Base-by-base conservation (phyloP, 2,888 invertebrate species). In the Lycaena phlaeas region DNA sequence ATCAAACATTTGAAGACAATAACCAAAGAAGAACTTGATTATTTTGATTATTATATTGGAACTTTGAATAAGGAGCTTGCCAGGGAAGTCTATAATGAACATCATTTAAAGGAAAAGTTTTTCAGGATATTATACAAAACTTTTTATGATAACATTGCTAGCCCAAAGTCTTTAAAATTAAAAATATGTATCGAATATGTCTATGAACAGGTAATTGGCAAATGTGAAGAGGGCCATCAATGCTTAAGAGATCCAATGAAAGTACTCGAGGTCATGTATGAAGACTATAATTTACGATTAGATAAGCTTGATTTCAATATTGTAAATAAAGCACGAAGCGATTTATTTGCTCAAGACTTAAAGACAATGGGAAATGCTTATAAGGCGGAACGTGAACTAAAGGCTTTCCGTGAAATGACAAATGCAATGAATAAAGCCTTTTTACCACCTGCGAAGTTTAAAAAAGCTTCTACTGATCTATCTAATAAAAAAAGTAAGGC, bases 141-240 rank as follows among this genome's bases (percentile, higher is more conserved):
- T 6, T 84, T 84, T 58, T 81, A 73, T 46, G 68, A 78, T 17
- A 76, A 66, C 42, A 72, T 84, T 11, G 81, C 84, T 1, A 77
- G 76, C 54, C 77, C 72, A 2, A 55, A 49, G 41, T 76, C 70
- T 11, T 56, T 84, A 18, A 81, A 79, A 52, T 52, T 84, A 27
- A 76, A 74, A 63, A 81, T 82, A 44, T 84, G 84, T 52, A 68
- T 84, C 25, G 84, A 84, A 57, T 84, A 72, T 45, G 84, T 84
- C 14, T 84, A 82, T 43, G 79, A 82, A 57, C 68, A 81, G 63
- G 55, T 84, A 27, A 72, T 78, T 48, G 82, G 84, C 0, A 81
- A 81, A 50, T 77, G 78, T 52, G 82, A 84, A 52, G 84, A 84
- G 56, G 82, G 79, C 2, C 84, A 84, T 53, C 64, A 71, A 48